Evolutionary conservation across 2,113 vertebrate genomes (phyloP), one percentile per base, ranked within the genome.

Genomic region (Phasianus colchicus): DNA sequence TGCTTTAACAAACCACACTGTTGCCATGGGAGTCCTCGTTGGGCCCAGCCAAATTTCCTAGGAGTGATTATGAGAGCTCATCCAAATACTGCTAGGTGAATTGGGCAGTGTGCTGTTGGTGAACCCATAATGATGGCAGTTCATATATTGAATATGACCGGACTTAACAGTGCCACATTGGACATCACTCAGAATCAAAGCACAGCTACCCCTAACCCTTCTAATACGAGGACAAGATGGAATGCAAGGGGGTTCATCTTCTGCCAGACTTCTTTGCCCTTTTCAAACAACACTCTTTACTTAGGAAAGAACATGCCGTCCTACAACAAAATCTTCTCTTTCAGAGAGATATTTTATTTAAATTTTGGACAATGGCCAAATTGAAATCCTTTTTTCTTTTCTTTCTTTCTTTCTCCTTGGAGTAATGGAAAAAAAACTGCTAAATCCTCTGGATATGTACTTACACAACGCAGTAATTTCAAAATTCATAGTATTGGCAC

Each of bases 381-480:
- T 7, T 58, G 38, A 77, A 88, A 47, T 60, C 40, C 13, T 3
- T 20, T 64, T 45, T 52, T 42, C 20, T 60, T 65, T 18, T 40
- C 18, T 10, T 63, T 63, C 24, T 18, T 25, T 40, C 40, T 27
- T 64, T 64, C 25, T 17, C 3, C 2, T 9, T n/a, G 58, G 19
- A 86, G 13, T 69, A 84, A 83, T 61, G 45, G 75, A 36, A 86
- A 71, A 71, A 14, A 81, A 65, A 42, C 25, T 69, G 32, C 38
- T 43, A 43, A 74, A 36, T 25, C 22, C 55, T 83, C 55, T 71
- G 42, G 63, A 79, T 7, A 38, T 19, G 38, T 65, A 89, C 87
- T 95, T 77, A 96, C 93, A 84, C 71, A 55, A 64, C 67, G 32
- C 36, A 95, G 55, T 7, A 88, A 24, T 69, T 86, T 65, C 29